Percentiles rank a stretch among this genome's conserved stretches.
phyloP scores from a whole-genome alignment of 2,888 invertebrate species.

The Coleophora deauratella region DNA sequence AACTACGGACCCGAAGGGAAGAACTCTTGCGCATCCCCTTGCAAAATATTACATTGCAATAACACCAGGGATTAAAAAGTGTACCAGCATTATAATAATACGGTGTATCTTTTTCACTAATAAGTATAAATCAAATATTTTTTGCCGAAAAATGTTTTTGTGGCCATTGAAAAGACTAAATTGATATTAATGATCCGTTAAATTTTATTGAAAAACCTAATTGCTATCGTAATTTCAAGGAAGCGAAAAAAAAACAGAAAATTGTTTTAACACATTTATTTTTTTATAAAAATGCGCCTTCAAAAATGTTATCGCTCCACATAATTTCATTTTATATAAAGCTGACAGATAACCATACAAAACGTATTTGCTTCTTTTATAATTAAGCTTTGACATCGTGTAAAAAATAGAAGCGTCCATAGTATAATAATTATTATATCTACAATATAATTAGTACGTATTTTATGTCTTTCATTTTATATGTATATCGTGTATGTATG shows the following conservation, averaged over 20 bases:
- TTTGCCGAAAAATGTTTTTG: conserved; percentile 35
- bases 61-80: conserved; percentile 51
- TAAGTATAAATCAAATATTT: conserved; percentile 44
- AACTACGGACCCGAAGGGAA: conserved; percentile 36
- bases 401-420: conserved; percentile 1
- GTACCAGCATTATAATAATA: conserved; percentile 23
- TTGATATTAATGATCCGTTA: conserved; percentile 21
- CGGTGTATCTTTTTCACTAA: conserved; percentile 31
- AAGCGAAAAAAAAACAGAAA: conserved; percentile 22
- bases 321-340: conserved; percentile 31
- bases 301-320: conserved; percentile 32
- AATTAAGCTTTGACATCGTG: conserved; percentile 16
- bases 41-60: conserved; percentile 56
- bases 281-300: conserved; percentile 56
- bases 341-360: conserved; percentile 41
- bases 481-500: neutral
- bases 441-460: neutral
- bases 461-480: neutral
- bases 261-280: conserved; percentile 59
- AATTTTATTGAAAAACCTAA: conserved; percentile 9
- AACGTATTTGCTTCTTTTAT: conserved; percentile 40
- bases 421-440: too few species aligned
- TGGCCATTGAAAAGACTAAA: conserved; percentile 6
- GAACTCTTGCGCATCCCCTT: conserved; percentile 39
- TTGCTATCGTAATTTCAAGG: neutral